A percentile compares a stretch with the other conserved stretches of the same genome.
These are phyloP conservation scores for Stylophora pistillata DNA, from an alignment of 64 coral and sea anemone species.

Conservation along the genomic window DNA sequence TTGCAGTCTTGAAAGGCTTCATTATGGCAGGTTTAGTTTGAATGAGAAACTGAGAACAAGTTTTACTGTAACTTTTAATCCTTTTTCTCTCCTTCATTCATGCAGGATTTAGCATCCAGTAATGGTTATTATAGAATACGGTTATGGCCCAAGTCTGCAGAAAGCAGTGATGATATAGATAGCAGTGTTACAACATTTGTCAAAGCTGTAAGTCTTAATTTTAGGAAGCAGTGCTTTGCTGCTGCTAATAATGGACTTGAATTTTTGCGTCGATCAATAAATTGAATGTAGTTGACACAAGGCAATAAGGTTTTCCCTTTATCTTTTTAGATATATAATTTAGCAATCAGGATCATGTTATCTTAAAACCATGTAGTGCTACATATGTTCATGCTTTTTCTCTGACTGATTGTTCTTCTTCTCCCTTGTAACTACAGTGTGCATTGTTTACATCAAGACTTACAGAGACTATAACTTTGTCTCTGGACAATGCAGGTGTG, in stretches of 20 bases:
- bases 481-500: slow-evolving; percentile 38
- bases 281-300: too few relatives aligned
- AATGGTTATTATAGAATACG: slow-evolving; percentile 43
- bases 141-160: slow-evolving; percentile 4
- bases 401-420: too few relatives aligned
- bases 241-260: too few relatives aligned
- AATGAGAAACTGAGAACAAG: background rate
- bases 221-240: too few relatives aligned
- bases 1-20: too few relatives aligned
- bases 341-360: too few relatives aligned
- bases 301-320: too few relatives aligned
- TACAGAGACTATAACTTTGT: slow-evolving; percentile 59
- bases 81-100: background rate
- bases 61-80: background rate
- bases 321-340: too few relatives aligned
- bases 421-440: slow-evolving; percentile 9
- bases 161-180: background rate
- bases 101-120: slow-evolving; percentile 17
- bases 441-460: slow-evolving; percentile 53
- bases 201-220: slow-evolving; percentile 24
- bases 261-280: too few relatives aligned
- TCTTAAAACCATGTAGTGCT: too few relatives aligned
- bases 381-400: too few relatives aligned
- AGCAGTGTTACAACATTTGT: slow-evolving; percentile 39
- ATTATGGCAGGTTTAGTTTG: background rate